These are phyloP conservation scores for Pogonognathellus flavescens DNA, from an alignment of 1,140 invertebrate genomes.

Conservation along the genomic window DNA sequence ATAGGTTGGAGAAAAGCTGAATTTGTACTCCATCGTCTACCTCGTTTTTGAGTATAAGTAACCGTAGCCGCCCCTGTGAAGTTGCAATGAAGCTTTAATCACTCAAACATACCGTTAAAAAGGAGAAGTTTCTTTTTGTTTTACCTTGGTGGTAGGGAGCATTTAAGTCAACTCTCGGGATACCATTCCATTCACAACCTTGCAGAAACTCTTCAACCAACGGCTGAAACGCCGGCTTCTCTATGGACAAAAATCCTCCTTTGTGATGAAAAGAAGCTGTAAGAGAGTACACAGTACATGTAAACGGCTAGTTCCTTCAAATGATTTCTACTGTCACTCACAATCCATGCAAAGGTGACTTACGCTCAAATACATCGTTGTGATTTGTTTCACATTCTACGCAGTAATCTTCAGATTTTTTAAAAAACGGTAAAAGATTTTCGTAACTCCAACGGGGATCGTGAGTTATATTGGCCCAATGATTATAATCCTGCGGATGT, in stretches of 20 bases:
- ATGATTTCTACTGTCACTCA: not conserved
- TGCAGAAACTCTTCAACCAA: constrained; percentile 64
- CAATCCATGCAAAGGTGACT: constrained; percentile 11
- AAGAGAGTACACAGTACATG: not conserved
- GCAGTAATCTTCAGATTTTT: constrained; percentile 71
- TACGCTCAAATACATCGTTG: constrained; percentile 64
- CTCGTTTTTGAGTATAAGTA: constrained; percentile 63
- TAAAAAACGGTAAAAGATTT: constrained; percentile 74
- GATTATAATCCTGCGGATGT: constrained; percentile 74
- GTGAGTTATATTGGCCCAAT: constrained; percentile 65
- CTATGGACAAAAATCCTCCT: constrained; percentile 61
- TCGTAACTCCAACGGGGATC: constrained; percentile 70
- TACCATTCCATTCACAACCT: constrained; percentile 63
- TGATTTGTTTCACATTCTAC: constrained; percentile 63
- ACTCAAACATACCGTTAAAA: not conserved
- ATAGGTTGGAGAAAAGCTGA: constrained; percentile 65
- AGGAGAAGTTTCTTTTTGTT: not conserved
- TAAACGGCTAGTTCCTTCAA: not conserved
- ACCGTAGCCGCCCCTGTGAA: constrained; percentile 64
- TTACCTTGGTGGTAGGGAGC: constrained; percentile 63
- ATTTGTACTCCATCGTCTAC: constrained; percentile 64
- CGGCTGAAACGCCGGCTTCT: constrained; percentile 63
- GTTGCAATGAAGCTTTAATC: too few relatives aligned
- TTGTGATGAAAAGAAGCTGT: constrained; percentile 62
- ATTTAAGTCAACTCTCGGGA: constrained; percentile 66